These are phyloP conservation scores for Cyanocitta stelleri DNA, from an alignment of 2,113 vertebrate genomes.

Conservation along the genomic window DNA sequence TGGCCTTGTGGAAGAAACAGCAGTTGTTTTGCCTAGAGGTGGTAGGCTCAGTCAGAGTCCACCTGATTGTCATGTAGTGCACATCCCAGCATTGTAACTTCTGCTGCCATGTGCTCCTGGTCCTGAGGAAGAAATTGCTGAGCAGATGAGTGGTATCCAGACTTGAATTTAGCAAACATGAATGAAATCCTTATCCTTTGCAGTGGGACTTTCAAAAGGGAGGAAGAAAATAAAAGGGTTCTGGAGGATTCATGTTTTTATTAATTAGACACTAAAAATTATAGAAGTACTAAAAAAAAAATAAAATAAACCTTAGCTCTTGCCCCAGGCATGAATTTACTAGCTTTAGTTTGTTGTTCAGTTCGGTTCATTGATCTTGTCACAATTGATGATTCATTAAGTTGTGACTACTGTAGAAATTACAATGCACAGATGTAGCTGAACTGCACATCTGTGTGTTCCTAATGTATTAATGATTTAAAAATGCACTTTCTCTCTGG, in stretches of 20 bases:
- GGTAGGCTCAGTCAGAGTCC: background rate
- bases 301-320: slow-evolving; percentile 28
- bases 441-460: slow-evolving; percentile 61
- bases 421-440: slow-evolving; percentile 61
- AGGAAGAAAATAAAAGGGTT: background rate
- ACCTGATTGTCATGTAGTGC: background rate
- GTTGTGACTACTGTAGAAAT: slow-evolving; percentile 67
- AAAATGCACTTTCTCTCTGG: slow-evolving; percentile 43
- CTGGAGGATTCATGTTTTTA: background rate
- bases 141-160: background rate
- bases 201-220: background rate
- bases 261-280: slow-evolving; percentile 50
- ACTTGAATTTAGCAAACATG: background rate
- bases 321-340: slow-evolving; percentile 63
- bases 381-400: slow-evolving; percentile 69
- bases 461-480: slow-evolving; percentile 60
- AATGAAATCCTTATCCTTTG: background rate
- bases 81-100: background rate
- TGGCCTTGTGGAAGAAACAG: background rate
- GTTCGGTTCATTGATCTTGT: slow-evolving; percentile 69
- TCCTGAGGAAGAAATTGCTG: background rate
- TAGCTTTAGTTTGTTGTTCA: slow-evolving; percentile 60
- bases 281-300: slow-evolving; percentile 24
- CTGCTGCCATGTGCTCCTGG: background rate
- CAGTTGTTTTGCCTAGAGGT: slow-evolving; percentile 31